Evolutionary conservation across 1,140 invertebrate species (phyloP), one percentile per base, ranked within the genome.

Genomic region (Drosophila auraria): DNA sequence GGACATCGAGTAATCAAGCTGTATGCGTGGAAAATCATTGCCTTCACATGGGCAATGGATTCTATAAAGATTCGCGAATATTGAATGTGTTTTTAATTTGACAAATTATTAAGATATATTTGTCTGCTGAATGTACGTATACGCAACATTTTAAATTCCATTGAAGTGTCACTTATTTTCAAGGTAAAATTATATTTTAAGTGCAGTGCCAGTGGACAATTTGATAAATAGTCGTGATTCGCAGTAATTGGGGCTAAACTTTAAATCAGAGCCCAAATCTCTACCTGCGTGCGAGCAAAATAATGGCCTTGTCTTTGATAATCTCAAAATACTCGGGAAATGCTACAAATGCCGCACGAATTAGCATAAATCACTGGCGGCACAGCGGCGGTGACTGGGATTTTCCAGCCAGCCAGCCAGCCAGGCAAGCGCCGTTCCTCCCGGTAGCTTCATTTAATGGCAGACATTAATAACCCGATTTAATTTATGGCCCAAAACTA

Each of bases 391-490:
- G n/a, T 50, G 36, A 25, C 53, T 59, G 49, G 73, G 68, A 59
- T 63, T 80, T 69, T 57, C 56, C 47, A 57, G 58, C 20, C 42
- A 50, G 17, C 12, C 66, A 30, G 27, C 27, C 27, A 75, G 72
- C 33, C 8, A 75, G 72, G 42, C 45, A 65, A 49, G 53, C 38
- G 42, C 9, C 17, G 14, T 44, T 69, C 50, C 47, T 47, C 53
- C 74, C 74, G 83, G 78, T 87, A 81, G 84, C 84, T 87, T 89
- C 84, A 87, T 86, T 89, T 89, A 90, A 90, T 90, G 86, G 82
- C 75, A 84, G 82, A 90, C 86, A 90, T 90, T 90, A 90, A 90
- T 90, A 90, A 90, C 86, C 64, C 83, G 79, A 90, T 90, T 90
- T 90, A 90, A 90, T 90, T 90, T 90, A 90, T 90, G 86, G 74